Percentiles rank a stretch among this genome's conserved stretches.
These are phyloP conservation scores for Dendropsophus ebraccatus DNA, from an alignment of 2,113 vertebrate species.

Conservation along the genomic window DNA sequence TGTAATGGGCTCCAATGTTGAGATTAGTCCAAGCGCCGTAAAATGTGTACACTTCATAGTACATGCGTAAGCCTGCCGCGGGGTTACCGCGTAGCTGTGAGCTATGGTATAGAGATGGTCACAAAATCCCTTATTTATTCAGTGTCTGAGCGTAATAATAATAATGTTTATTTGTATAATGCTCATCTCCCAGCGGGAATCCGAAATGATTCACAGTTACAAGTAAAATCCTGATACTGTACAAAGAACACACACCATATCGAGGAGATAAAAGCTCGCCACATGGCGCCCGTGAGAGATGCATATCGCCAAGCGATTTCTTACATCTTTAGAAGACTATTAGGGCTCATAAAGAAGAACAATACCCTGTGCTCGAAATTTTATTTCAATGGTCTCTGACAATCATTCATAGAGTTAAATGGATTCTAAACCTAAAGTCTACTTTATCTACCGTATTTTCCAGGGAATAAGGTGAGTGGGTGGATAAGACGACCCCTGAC, in stretches of 20 bases:
- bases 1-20: slow-evolving; percentile 3
- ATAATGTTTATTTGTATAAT: slow-evolving; percentile 57
- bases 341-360: background rate
- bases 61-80: background rate
- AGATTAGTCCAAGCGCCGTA: slow-evolving; percentile 32
- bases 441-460: background rate
- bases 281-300: background rate
- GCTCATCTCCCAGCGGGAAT: slow-evolving; percentile 25
- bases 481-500: too few relatives aligned
- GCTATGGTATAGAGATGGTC: background rate
- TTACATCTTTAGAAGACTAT: background rate
- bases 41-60: slow-evolving; percentile 2
- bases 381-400: background rate
- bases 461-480: too few relatives aligned
- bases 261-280: background rate
- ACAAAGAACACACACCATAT: slow-evolving; percentile 13
- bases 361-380: background rate
- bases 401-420: background rate
- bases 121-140: slow-evolving; percentile 41
- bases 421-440: background rate
- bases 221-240: slow-evolving; percentile 10
- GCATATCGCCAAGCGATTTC: background rate
- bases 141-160: slow-evolving; percentile 42
- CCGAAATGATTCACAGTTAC: slow-evolving; percentile 19
- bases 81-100: background rate